Evolutionary conservation across 92 coral and sea anemone genomes (phyloP), one percentile per base, ranked within the genome.

Genomic region (Umimayanthus kanabou): DNA sequence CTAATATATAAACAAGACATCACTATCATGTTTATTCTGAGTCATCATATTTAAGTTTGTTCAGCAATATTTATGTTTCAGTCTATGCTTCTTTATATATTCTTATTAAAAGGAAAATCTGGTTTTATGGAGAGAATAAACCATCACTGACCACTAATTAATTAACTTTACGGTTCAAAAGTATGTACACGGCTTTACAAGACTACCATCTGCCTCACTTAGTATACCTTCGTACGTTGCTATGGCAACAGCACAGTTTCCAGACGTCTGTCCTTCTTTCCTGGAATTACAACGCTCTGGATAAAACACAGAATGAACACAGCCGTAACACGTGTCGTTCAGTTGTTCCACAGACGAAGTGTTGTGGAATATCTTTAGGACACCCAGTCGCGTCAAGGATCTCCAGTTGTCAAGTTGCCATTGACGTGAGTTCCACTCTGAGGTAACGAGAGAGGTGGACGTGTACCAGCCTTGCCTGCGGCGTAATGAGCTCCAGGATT

Each of bases 391-490:
- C 23, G 82, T 90, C 4, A 94, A 82, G 3, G 92, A 84, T 37
- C 92, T 87, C 97, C 97, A 94, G 87, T 89, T 90, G 85, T 94
- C 93, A 53, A 88, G 92, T 43, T 94, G 93, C 70, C 88, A 80
- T 39, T 73, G 88, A 55, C 92, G 73, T 13, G 33, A 69, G 67
- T 85, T 89, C 95, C 97, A 94, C 84, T 85, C 73, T 6, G 88
- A 69, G 45, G 49, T 85, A 22, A 87, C 81, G 76, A 94, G 85
- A 22, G 84, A 45, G 39, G 93, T 49, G 26, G 88, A 82, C 4
- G 88, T 86, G 80, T 85, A 92, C 97, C 95, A 94, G 29, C 94
- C 91, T 77, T 75, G 89, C 8, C 95, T 92, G 83, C 5, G 26
- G 74, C 16, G 69, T n/a, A 43, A 80, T 8, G 13, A 18, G 13